Base-by-base conservation (phyloP, 2,888 invertebrate species). In the Leptopterna dolabrata region DNA sequence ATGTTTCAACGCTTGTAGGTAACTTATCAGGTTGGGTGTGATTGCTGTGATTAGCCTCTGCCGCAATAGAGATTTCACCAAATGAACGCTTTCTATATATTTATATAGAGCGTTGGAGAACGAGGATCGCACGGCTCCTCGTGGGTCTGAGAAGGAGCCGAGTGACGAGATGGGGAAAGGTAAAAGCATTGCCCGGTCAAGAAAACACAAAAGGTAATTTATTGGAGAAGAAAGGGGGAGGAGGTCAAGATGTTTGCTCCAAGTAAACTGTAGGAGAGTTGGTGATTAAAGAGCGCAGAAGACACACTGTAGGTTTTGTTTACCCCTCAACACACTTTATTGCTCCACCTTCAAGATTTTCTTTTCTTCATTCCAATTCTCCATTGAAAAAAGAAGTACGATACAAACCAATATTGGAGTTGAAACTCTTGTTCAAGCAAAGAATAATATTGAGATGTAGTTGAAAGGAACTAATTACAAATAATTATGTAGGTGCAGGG, bases 141-240 rank as follows among this genome's bases (percentile, higher is more conserved):
- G 14, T 36, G 19, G 73, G 29, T 27, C 29, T 27, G 11, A 27
- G 7, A n/a, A 27, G 11, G 71, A 29, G 36, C n/a, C 7, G 71
- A 16, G 24, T 41, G 30, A 41, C 36, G 41, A 41, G 73, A 19
- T 36, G 78, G 27, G 45, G 51, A 14, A 29, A 29, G 55, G 51
- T 55, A 55, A 81, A 81, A 81, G 81, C 81, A 81, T 81, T 81
- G 81, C 81, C 7, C 51, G 81, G 55, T 81, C 81, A 81, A 81
- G 81, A 81, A 81, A 81, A 81, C 81, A 81, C 81, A 81, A 81
- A 81, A 81, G 81, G 81, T 81, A 81, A 55, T 81, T 81, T 81
- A 81, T 81, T 47, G 55, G 55, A 81, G 81, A 55, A 81, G 81
- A 81, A 81, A 81, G 19, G 55, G 51, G 43, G 81, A 55, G 81